Percentiles rank a stretch among this genome's conserved stretches.
Evolutionary conservation across 2,888 invertebrate species (phyloP).

Genomic region (Tortricodes alternella): DNA sequence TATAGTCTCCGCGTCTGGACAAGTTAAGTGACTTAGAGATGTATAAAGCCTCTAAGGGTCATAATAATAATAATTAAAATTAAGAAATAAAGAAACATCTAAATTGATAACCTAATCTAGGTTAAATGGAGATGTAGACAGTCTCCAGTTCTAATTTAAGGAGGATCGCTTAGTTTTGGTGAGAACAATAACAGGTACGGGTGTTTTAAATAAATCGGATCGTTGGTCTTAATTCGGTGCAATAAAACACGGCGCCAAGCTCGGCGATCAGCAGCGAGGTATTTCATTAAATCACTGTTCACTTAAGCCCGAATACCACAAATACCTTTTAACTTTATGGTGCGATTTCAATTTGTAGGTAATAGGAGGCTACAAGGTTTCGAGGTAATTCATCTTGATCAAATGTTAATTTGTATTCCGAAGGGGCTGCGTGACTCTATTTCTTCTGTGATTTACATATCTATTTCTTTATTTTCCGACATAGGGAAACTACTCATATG

Average conservation of each 20-base stretch:
- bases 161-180: neutral
- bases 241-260: conserved; percentile 29
- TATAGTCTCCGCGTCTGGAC: no score
- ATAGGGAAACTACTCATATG: no score
- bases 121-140: no score
- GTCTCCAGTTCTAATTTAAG: conserved; percentile 6
- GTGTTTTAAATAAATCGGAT: no score
- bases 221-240: neutral
- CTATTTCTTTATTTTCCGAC: neutral
- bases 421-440: neutral
- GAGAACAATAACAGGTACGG: no score
- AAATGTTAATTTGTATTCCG: conserved; percentile 25
- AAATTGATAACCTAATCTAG: no score
- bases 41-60: no score
- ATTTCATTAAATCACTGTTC: conserved; percentile 54
- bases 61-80: no score
- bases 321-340: conserved; percentile 40
- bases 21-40: no score
- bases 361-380: conserved; percentile 10
- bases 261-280: conserved; percentile 38
- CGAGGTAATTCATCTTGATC: conserved; percentile 28
- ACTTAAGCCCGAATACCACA: conserved; percentile 41
- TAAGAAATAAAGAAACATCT: no score
- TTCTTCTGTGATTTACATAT: neutral
- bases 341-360: conserved; percentile 31